Evolutionary conservation across 2,797 vertebrate genomes (phyloP).

Genomic region (Poeciliopsis turneri): DNA sequence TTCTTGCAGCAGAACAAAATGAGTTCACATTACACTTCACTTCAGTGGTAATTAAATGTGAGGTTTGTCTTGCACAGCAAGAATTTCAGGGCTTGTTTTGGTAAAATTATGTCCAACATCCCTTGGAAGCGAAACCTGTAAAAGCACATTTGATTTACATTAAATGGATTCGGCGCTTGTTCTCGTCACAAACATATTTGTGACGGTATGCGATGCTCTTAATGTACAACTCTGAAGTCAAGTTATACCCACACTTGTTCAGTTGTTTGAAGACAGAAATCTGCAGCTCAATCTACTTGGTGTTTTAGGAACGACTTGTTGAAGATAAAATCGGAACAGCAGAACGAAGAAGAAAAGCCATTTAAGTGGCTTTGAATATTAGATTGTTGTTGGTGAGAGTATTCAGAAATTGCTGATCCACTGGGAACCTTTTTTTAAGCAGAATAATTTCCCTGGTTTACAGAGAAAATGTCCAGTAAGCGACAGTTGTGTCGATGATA

Average conservation of each 20-base stretch:
- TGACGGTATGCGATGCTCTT: background rate
- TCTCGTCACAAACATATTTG: too few relatives aligned
- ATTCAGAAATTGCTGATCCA: background rate
- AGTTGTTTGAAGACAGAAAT: background rate
- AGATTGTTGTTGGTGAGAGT: background rate
- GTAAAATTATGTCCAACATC: background rate
- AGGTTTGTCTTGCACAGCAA: background rate
- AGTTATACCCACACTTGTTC: background rate
- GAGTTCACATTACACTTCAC: background rate
- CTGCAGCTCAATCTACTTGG: background rate
- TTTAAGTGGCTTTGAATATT: background rate
- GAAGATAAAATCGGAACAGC: background rate
- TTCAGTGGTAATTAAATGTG: background rate
- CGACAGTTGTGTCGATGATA: background rate
- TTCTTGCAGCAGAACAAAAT: background rate
- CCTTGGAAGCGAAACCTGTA: background rate
- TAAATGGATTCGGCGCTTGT: too few relatives aligned
- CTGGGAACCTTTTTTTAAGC: background rate
- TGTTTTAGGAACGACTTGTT: background rate
- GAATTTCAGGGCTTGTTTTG: background rate
- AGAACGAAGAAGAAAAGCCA: background rate
- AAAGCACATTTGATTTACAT: background rate
- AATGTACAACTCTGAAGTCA: background rate
- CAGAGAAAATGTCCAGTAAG: background rate
- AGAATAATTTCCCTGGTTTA: background rate